Conservation (phyloP, 1,140 invertebrate species). For the Delia radicum region DNA sequence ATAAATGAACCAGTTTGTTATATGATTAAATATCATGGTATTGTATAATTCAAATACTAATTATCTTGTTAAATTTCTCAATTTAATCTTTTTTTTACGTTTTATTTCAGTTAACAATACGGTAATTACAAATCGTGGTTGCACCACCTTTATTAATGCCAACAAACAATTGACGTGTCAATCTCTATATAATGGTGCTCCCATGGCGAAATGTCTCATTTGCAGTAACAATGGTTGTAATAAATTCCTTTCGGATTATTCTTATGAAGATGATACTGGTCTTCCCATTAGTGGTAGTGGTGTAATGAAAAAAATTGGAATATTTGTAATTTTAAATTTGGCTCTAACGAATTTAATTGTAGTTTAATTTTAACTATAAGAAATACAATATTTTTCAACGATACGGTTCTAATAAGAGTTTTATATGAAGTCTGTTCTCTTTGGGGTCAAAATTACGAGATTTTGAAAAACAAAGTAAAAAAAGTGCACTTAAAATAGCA, state of each 20-base stretch:
- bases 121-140: constrained; percentile 46
- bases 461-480: no score
- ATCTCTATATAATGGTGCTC: constrained; percentile 34
- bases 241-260: neutral
- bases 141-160: constrained; percentile 33
- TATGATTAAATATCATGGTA: constrained; percentile 25
- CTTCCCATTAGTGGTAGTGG: neutral
- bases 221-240: constrained; percentile 45
- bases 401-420: no score
- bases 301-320: neutral
- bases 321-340: neutral
- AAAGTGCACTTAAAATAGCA: no score
- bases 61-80: neutral
- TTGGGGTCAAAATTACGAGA: no score
- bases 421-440: neutral
- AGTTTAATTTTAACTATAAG: no score
- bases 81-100: neutral
- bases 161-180: constrained; percentile 34
- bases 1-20: constrained; percentile 22
- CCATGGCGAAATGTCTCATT: constrained; percentile 33
- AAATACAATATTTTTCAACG: no score
- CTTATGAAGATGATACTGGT: neutral
- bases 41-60: neutral
- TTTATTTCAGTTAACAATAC: constrained; percentile 39
- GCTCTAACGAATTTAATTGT: neutral